A percentile compares a stretch with the other conserved stretches of the same genome.
Conservation (phyloP, 1,140 invertebrate species). For the Bathynomus jamesi region DNA sequence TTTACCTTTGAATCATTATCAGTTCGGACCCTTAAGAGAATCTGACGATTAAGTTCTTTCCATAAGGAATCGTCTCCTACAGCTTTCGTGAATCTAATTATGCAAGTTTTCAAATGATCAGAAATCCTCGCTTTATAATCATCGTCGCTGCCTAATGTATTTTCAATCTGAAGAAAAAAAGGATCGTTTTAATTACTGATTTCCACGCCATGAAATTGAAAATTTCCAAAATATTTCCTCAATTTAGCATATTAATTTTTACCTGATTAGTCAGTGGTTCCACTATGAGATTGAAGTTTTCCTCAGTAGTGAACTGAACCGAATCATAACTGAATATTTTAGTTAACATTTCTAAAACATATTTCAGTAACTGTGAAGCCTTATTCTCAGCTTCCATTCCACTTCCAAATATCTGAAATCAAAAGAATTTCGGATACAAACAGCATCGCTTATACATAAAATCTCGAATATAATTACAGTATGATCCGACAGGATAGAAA, state of each 20-base stretch:
- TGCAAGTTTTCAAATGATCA: slow-evolving; percentile 62
- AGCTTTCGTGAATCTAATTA: slow-evolving; percentile 71
- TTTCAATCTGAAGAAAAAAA: slow-evolving; percentile 56
- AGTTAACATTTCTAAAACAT: slow-evolving; percentile 63
- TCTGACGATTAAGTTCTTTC: slow-evolving; percentile 81
- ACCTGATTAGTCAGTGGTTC: slow-evolving; percentile 78
- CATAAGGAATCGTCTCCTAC: slow-evolving; percentile 74
- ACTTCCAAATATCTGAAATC: slow-evolving; percentile 37
- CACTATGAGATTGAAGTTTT: slow-evolving; percentile 72
- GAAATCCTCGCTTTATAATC: slow-evolving; percentile 53
- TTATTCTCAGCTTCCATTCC: slow-evolving; percentile 42
- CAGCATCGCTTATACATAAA: too few species aligned
- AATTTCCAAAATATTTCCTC: too few species aligned
- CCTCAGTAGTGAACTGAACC: slow-evolving; percentile 69
- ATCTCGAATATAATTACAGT: too few species aligned
- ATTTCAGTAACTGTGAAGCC: slow-evolving; percentile 54
- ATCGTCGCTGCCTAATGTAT: slow-evolving; percentile 57
- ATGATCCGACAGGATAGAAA: too few species aligned
- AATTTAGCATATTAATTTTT: slow-evolving; percentile 12
- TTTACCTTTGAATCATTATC: slow-evolving; percentile 45
- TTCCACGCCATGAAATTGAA: too few species aligned
- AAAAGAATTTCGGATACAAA: too few species aligned
- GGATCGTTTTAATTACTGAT: too few species aligned
- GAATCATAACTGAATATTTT: slow-evolving; percentile 73
- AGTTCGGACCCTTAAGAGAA: slow-evolving; percentile 76